These are phyloP conservation scores for Pygoscelis antarcticus DNA, from an alignment of 2,113 vertebrate genomes.

Conservation along the genomic window DNA sequence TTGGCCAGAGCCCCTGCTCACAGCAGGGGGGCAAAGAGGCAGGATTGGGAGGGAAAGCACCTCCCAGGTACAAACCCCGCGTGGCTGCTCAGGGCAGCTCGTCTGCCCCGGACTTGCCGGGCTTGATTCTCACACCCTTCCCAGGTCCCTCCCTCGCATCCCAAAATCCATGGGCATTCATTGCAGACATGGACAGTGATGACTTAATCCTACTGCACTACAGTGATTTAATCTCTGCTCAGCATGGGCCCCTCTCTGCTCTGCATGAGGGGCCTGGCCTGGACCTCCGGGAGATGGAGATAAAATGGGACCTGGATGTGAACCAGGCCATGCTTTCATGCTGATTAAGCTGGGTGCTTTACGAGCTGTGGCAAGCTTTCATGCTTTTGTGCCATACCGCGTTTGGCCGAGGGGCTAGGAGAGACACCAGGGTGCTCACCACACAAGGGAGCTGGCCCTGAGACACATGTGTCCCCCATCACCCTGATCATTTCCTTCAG, in stretches of 20 bases:
- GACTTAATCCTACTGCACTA: neutral
- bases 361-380: neutral
- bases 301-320: neutral
- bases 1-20: neutral
- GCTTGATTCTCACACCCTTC: neutral
- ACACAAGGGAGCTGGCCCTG: neutral
- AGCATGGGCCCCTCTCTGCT: neutral
- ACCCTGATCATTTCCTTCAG: neutral
- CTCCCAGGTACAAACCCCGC: rapidly evolving
- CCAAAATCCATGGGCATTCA: neutral
- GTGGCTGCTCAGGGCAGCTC: neutral
- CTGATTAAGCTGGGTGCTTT: neutral
- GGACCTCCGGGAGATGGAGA: neutral
- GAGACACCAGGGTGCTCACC: rapidly evolving
- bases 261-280: neutral
- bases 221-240: neutral
- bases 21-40: neutral
- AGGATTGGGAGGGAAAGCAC: neutral
- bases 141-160: neutral
- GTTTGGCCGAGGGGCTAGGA: neutral
- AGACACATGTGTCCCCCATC: neutral
- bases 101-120: neutral
- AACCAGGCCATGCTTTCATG: rapidly evolving
- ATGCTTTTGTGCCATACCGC: neutral
- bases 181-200: neutral